phyloP scores from a whole-genome alignment of 1,140 invertebrate species.

The Pogonus chalceus region DNA sequence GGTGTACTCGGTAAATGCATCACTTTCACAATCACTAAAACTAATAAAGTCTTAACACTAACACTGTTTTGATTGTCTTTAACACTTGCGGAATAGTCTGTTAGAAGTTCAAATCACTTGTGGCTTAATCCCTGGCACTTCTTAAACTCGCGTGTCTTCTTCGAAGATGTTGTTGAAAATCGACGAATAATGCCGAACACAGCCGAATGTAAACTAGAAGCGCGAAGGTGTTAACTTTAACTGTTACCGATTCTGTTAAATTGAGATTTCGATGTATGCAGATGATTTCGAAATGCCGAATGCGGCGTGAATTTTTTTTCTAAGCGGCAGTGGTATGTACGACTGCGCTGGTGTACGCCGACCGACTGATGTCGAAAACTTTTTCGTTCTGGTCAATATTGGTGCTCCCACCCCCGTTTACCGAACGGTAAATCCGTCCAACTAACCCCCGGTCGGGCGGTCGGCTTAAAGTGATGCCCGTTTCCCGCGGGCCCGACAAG shows the following conservation, averaged over 20 bases:
- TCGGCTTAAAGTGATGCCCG: slow-evolving; percentile 13
- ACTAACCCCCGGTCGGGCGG: not conserved
- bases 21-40: slow-evolving; percentile 2
- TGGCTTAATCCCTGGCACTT: too few relatives aligned
- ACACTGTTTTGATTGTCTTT: not conserved
- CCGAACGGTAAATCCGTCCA: not conserved
- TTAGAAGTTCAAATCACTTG: not conserved
- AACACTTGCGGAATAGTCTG: not conserved
- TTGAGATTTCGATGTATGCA: not conserved
- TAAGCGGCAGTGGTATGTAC: not conserved
- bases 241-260: not conserved
- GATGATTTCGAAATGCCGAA: not conserved
- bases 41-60: not conserved
- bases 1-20: slow-evolving; percentile 42
- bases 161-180: too few relatives aligned
- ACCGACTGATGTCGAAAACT: slow-evolving; percentile 24
- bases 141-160: not conserved
- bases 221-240: not conserved
- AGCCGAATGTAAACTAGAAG: not conserved
- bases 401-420: slow-evolving; percentile 20
- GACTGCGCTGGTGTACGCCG: not conserved
- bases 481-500: slow-evolving; percentile 23
- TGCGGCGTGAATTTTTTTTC: not conserved
- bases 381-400: slow-evolving; percentile 28
- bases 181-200: not conserved